phyloP scores from a whole-genome alignment of 2,888 invertebrate genomes.

The Chymomyza procnemis region DNA sequence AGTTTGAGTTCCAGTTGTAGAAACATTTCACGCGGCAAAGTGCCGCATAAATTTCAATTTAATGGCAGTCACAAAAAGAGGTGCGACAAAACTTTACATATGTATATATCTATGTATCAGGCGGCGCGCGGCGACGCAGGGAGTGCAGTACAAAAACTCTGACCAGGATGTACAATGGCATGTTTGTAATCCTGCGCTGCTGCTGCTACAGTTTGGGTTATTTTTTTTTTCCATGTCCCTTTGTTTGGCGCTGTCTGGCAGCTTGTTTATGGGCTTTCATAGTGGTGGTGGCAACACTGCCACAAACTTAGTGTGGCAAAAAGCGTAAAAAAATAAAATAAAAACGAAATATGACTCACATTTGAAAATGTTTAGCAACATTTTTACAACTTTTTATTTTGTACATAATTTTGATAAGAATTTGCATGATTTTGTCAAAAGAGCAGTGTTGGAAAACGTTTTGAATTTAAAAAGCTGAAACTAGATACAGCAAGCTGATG shows the following conservation, averaged over 20 bases:
- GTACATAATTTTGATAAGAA: background rate
- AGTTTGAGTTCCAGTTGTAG: slow-evolving; percentile 56
- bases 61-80: slow-evolving; percentile 62
- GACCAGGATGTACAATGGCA: background rate
- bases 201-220: too few relatives aligned
- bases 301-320: background rate
- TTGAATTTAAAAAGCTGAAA: background rate
- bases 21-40: slow-evolving; percentile 71
- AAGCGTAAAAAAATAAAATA: background rate
- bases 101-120: background rate
- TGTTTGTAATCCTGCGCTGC: background rate
- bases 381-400: too few relatives aligned
- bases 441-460: background rate
- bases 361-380: background rate
- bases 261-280: background rate
- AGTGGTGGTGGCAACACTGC: background rate
- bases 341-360: background rate
- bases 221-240: background rate
- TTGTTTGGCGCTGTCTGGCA: background rate
- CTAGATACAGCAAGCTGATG: too few relatives aligned
- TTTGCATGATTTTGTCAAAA: background rate
- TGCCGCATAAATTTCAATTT: slow-evolving; percentile 71
- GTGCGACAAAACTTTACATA: slow-evolving; percentile 54
- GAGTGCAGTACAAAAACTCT: background rate
- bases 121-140: too few relatives aligned